Conservation (phyloP, 2,797 vertebrate species). For the Gobio occitaniae region DNA sequence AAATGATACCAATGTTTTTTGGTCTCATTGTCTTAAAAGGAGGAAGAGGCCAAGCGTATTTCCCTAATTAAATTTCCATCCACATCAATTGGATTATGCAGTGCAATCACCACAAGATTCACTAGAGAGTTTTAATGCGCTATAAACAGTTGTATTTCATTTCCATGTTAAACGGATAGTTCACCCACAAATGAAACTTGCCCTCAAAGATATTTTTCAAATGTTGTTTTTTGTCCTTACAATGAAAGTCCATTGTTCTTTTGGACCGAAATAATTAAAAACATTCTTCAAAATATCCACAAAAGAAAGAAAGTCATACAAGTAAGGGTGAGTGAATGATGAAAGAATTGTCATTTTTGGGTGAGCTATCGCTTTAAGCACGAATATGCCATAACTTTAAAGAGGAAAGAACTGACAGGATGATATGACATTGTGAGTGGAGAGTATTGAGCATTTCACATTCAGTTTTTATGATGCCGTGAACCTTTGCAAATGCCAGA, state of each 20-base stretch:
- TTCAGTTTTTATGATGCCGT: constrained; percentile 47
- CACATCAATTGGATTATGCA: constrained; percentile 22
- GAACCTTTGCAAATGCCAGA: constrained; percentile 72
- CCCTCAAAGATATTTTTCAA: not conserved
- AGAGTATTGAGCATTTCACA: not conserved
- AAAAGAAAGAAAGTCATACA: not conserved
- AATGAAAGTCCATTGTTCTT: not conserved
- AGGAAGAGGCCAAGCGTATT: constrained; percentile 26
- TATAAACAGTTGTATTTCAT: constrained; percentile 22
- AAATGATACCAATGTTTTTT: constrained; percentile 54
- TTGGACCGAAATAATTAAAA: not conserved
- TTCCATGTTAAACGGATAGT: constrained; percentile 3
- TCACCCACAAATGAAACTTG: not conserved
- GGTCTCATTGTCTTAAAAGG: constrained; percentile 49
- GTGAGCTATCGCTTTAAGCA: constrained; percentile 3
- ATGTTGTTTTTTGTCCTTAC: not conserved
- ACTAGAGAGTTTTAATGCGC: constrained; percentile 22
- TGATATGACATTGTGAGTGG: constrained; percentile 1
- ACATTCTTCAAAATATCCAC: not conserved
- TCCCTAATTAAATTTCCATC: constrained; percentile 29
- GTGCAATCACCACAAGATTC: constrained; percentile 14
- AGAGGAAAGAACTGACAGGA: not conserved
- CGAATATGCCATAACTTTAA: not conserved
- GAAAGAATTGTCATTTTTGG: constrained; percentile 1
- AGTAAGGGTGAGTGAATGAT: constrained; percentile 3